phyloP scores from a whole-genome alignment of 1,140 invertebrate species.

The Nautilus pompilius region DNA sequence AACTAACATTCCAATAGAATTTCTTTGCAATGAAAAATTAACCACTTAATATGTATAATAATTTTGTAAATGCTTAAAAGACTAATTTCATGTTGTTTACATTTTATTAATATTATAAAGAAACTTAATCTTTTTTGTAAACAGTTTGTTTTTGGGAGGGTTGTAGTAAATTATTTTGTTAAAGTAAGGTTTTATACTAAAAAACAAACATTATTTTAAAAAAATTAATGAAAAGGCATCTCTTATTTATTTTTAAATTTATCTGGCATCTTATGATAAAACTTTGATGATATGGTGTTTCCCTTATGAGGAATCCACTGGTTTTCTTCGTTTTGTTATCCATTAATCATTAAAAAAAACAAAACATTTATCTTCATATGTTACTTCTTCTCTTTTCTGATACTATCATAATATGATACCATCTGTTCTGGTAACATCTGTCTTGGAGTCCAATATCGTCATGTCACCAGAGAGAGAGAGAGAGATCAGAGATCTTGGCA shows the following conservation, averaged over 20 bases:
- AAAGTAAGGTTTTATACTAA: background rate
- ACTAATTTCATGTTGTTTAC: background rate
- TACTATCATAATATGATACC: too few species aligned
- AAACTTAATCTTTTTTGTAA: background rate
- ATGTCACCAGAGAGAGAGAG: too few species aligned
- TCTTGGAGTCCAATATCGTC: too few species aligned
- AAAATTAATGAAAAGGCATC: background rate
- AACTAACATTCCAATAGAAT: conserved; percentile 14
- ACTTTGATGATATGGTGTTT: background rate
- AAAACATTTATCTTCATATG: too few species aligned
- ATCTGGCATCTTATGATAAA: background rate
- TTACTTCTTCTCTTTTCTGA: too few species aligned
- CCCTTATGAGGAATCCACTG: background rate
- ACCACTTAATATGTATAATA: background rate
- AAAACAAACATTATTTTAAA: background rate
- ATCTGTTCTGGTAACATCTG: too few species aligned
- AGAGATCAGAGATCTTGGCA: too few species aligned
- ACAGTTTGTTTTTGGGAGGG: background rate
- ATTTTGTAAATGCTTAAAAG: background rate
- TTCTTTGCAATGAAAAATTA: background rate
- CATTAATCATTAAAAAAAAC: too few species aligned
- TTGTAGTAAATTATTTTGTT: background rate
- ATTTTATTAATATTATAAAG: background rate
- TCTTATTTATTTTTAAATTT: background rate
- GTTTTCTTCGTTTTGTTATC: too few species aligned